These are phyloP conservation scores for Trogon melanurus DNA, from an alignment of 2,113 vertebrate species.

Conservation along the genomic window DNA sequence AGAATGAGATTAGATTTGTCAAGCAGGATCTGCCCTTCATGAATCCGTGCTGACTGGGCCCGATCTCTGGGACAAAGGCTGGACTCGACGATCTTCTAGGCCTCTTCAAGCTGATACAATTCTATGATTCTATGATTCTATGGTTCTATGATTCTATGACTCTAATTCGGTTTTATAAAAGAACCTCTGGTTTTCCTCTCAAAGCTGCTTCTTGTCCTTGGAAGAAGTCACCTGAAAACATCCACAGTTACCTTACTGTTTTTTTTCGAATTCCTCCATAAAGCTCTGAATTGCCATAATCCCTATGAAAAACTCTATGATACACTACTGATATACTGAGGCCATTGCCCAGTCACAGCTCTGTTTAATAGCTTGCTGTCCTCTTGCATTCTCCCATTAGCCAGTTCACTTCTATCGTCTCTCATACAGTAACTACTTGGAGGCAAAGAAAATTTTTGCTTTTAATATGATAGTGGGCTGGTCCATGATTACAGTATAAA, in stretches of 20 bases:
- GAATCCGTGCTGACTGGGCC: no score
- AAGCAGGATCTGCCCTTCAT: no score
- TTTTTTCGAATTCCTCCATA: neutral
- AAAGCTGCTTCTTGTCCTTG: neutral
- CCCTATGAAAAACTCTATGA: neutral
- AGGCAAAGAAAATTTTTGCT: neutral
- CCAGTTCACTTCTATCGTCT: neutral
- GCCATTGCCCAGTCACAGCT: accelerated
- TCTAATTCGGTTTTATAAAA: neutral
- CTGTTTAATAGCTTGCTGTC: neutral
- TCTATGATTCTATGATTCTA: no score
- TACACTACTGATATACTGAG: neutral
- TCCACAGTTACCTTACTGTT: neutral
- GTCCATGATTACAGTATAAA: neutral
- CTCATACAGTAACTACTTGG: neutral
- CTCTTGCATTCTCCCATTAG: neutral
- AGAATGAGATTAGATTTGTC: no score
- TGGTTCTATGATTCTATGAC: neutral
- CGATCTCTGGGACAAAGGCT: no score
- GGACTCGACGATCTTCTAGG: no score
- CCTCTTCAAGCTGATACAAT: no score
- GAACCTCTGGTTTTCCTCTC: neutral
- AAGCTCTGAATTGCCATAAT: neutral
- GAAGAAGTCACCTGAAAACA: neutral
- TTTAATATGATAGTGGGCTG: neutral